phyloP scores from a whole-genome alignment of 2,888 invertebrate genomes.

The Nephrotoma appendiculata region DNA sequence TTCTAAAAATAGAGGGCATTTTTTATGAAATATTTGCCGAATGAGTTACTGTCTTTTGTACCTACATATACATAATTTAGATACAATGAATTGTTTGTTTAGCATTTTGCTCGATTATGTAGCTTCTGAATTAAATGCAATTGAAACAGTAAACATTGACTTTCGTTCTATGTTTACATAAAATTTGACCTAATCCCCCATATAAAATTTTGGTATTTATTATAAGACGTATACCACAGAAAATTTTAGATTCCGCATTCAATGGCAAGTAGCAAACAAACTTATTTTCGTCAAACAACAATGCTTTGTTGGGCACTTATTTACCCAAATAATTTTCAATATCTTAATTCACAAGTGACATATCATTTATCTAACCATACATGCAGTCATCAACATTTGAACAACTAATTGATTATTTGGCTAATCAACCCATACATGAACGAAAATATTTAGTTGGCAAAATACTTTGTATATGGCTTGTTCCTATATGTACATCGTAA shows the following conservation, averaged over 20 bases:
- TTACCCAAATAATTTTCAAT: neutral
- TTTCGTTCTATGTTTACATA: neutral
- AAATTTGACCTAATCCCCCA: neutral
- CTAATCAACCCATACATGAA: neutral
- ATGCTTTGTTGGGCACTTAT: neutral
- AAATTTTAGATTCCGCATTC: neutral
- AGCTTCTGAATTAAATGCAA: neutral
- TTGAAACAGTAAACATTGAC: neutral
- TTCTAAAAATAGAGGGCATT: neutral
- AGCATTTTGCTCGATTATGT: neutral
- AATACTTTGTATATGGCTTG: neutral
- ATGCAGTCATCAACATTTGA: neutral
- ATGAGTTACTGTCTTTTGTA: neutral
- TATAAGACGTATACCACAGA: neutral
- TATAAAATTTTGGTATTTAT: neutral
- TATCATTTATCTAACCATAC: neutral
- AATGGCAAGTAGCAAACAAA: neutral
- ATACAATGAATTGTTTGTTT: neutral
- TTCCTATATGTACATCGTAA: neutral
- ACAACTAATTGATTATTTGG: neutral
- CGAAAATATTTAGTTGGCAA: neutral
- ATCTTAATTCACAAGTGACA: neutral
- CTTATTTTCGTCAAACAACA: neutral
- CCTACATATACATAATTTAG: neutral
- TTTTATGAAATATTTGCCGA: neutral